Evolutionary conservation across 2,797 vertebrate species (phyloP).

Genomic region (Betta splendens): DNA sequence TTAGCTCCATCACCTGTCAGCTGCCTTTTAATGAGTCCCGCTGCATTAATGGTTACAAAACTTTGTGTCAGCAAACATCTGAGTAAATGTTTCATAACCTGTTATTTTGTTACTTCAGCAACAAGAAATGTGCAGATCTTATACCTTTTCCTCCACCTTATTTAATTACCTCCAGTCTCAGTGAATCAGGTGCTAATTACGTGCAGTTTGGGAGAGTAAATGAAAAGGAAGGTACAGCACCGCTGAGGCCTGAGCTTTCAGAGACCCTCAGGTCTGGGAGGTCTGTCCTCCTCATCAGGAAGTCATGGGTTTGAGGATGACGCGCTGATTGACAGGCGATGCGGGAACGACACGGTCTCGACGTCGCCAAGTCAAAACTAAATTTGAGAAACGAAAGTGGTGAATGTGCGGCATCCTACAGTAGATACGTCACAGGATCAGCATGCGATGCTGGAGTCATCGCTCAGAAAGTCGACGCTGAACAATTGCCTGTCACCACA

Average conservation of each 20-base stretch:
- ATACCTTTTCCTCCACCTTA: not conserved
- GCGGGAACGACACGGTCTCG: not conserved
- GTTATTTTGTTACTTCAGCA: conserved; percentile 8
- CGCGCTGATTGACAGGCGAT: conserved; percentile 11
- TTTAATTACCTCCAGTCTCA: conserved; percentile 14
- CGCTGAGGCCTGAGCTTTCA: not conserved
- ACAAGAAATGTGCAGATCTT: not conserved
- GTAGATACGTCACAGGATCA: conserved; percentile 9
- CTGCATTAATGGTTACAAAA: conserved; percentile 1
- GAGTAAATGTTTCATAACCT: not conserved
- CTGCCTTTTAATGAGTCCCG: conserved; percentile 1
- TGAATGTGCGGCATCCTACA: not conserved
- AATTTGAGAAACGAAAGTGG: not conserved
- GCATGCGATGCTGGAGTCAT: conserved; percentile 13
- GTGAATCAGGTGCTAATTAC: conserved; percentile 29
- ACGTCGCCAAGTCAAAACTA: conserved; percentile 2
- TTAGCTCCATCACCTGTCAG: too few relatives aligned
- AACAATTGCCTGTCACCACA: conserved; percentile 31
- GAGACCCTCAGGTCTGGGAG: not conserved
- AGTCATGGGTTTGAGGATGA: too few relatives aligned
- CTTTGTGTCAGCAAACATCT: too few relatives aligned
- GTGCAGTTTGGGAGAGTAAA: conserved; percentile 7
- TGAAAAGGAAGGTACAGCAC: not conserved
- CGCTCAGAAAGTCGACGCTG: conserved; percentile 17
- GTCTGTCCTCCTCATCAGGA: too few relatives aligned